These are phyloP conservation scores for Stigmatopora nigra DNA, from an alignment of 2,113 vertebrate genomes.

Conservation along the genomic window DNA sequence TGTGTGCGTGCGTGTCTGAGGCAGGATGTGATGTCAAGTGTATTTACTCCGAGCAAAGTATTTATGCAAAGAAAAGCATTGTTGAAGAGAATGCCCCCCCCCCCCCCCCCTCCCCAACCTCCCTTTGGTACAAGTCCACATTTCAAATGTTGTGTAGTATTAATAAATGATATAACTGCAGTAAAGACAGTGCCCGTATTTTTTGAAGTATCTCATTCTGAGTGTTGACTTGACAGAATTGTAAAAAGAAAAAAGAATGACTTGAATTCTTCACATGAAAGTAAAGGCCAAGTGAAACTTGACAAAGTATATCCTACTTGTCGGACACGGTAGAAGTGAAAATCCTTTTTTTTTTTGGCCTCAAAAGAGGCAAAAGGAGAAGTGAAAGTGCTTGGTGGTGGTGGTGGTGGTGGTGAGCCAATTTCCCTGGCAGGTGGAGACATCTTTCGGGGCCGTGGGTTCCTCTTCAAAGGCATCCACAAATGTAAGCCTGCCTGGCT, in stretches of 20 bases:
- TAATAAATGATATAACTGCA: background rate
- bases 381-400: conserved; percentile 21
- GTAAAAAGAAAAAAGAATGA: too few relatives aligned
- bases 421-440: conserved; percentile 27
- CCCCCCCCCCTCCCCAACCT: too few relatives aligned
- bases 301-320: too few relatives aligned
- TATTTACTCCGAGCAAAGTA: conserved; percentile 9
- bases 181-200: too few relatives aligned
- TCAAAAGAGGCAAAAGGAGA: conserved; percentile 41
- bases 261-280: too few relatives aligned
- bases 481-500: too few relatives aligned
- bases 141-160: background rate
- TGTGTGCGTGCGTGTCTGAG: background rate
- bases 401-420: conserved; percentile 22
- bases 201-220: too few relatives aligned
- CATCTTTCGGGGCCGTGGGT: conserved; percentile 7
- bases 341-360: background rate
- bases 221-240: too few relatives aligned
- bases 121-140: background rate
- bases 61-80: background rate
- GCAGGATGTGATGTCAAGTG: conserved; percentile 5
- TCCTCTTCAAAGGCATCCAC: conserved; percentile 15
- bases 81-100: too few relatives aligned
- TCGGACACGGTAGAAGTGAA: too few relatives aligned
- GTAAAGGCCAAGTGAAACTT: too few relatives aligned